Evolutionary conservation across 2,888 invertebrate species (phyloP).

Genomic region (Alitta virens): DNA sequence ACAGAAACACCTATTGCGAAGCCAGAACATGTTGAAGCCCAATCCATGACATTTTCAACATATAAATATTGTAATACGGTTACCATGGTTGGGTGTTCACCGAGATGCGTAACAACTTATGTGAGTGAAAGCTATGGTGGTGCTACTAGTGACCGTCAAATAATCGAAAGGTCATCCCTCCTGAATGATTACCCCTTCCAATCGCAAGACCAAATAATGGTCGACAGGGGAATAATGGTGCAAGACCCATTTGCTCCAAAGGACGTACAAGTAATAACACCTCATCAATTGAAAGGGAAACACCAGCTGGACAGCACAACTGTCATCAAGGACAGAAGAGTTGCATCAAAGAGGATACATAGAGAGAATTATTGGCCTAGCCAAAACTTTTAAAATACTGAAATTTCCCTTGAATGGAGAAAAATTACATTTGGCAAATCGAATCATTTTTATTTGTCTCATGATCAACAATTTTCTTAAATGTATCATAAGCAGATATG

Average conservation of each 20-base stretch:
- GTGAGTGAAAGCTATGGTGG: slow-evolving; percentile 25
- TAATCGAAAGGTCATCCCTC: slow-evolving; percentile 26
- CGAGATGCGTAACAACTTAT: slow-evolving; percentile 24
- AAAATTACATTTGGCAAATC: slow-evolving; percentile 14
- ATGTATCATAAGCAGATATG: slow-evolving; percentile 23
- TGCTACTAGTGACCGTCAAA: slow-evolving; percentile 27
- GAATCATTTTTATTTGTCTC: slow-evolving; percentile 20
- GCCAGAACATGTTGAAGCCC: no score
- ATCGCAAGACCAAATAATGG: slow-evolving; percentile 26
- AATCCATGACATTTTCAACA: no score
- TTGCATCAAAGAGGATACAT: slow-evolving; percentile 7
- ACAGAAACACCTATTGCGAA: no score
- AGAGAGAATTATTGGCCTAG: no score
- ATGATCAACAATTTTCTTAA: slow-evolving; percentile 24
- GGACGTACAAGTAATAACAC: slow-evolving; percentile 29
- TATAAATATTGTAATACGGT: no score
- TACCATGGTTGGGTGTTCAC: slow-evolving; percentile 27
- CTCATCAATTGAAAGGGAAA: slow-evolving; percentile 29
- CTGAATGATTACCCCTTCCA: not conserved
- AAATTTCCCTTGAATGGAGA: slow-evolving; percentile 8
- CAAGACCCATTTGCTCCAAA: slow-evolving; percentile 31
- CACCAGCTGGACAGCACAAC: slow-evolving; percentile 26
- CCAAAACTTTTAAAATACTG: slow-evolving; percentile 10
- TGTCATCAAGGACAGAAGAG: slow-evolving; percentile 21
- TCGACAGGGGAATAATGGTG: slow-evolving; percentile 31